Evolutionary conservation across 2,113 vertebrate species (phyloP).

Genomic region (Eublepharis macularius): DNA sequence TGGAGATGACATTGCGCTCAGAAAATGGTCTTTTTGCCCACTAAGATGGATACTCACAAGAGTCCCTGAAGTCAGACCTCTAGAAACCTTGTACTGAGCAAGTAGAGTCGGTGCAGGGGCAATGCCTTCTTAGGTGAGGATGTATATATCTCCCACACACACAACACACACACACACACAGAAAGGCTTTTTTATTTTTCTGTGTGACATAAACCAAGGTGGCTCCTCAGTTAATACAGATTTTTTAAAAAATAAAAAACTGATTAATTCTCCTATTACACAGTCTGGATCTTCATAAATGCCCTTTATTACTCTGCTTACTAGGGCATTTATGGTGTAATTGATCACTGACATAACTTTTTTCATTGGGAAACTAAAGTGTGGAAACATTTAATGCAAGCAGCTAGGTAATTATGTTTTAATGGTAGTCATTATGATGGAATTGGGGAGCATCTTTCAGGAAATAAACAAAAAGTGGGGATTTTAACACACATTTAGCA

Average conservation of each 20-base stretch:
- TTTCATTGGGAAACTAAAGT: constrained; percentile 27
- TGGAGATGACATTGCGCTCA: constrained; percentile 33
- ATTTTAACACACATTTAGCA: not conserved
- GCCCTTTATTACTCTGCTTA: constrained; percentile 16
- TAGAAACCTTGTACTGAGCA: constrained; percentile 33
- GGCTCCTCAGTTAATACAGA: constrained; percentile 31
- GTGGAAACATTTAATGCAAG: constrained; percentile 32
- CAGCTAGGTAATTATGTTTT: constrained; percentile 1
- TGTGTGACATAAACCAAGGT: constrained; percentile 20
- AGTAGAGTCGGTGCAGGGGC: constrained; percentile 9
- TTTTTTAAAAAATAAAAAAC: constrained; percentile 54
- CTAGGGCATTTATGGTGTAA: constrained; percentile 25
- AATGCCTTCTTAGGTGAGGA: constrained; percentile 8
- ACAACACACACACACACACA: too few species aligned
- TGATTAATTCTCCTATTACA: constrained; percentile 46
- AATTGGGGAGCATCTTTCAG: fast-evolving
- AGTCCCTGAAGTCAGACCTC: constrained; percentile 38
- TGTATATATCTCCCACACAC: constrained; percentile 59
- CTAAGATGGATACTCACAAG: constrained; percentile 11
- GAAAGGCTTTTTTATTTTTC: constrained; percentile 37
- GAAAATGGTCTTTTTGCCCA: constrained; percentile 40
- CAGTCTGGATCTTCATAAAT: constrained; percentile 33
- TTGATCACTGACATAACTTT: constrained; percentile 32
- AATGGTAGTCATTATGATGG: not conserved
- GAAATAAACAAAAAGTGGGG: not conserved